These are phyloP conservation scores for Lutraria lutraria DNA, from an alignment of 2,888 invertebrate genomes.

Conservation along the genomic window DNA sequence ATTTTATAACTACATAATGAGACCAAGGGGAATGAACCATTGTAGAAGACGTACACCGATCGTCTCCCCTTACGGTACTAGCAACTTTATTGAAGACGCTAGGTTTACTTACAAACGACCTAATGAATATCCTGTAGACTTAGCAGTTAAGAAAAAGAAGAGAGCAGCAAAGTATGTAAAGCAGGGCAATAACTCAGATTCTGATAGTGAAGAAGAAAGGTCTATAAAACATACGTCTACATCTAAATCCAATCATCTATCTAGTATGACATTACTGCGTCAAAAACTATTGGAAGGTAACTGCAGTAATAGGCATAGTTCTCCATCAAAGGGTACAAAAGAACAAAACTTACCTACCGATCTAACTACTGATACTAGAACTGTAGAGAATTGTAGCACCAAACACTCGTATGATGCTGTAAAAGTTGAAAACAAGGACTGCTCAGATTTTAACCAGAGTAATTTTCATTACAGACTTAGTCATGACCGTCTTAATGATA, in stretches of 20 bases:
- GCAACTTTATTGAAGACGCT: slow-evolving; percentile 43
- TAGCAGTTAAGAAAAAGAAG: slow-evolving; percentile 45
- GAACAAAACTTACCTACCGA: slow-evolving; percentile 1
- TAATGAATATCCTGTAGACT: slow-evolving; percentile 42
- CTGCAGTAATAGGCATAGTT: background rate
- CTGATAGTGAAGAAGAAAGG: slow-evolving; percentile 45
- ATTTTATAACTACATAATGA: slow-evolving; percentile 49
- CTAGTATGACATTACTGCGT: slow-evolving; percentile 37
- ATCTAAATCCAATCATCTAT: slow-evolving; percentile 12
- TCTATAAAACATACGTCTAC: background rate
- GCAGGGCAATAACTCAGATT: slow-evolving; percentile 40
- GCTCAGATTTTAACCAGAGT: background rate
- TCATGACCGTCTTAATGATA: background rate
- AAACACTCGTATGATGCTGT: slow-evolving; percentile 11
- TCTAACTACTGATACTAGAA: slow-evolving; percentile 16
- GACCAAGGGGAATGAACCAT: slow-evolving; percentile 37
- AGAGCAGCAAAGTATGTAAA: slow-evolving; percentile 18
- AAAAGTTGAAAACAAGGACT: background rate
- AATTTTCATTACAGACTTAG: background rate
- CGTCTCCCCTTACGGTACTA: slow-evolving; percentile 48
- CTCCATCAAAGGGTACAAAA: background rate
- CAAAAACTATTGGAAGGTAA: slow-evolving; percentile 39
- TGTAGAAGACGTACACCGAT: slow-evolving; percentile 45
- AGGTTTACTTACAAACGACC: slow-evolving; percentile 45
- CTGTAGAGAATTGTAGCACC: background rate